Conservation (phyloP, 2,113 vertebrate genomes). For the Maccullochella peelii region DNA sequence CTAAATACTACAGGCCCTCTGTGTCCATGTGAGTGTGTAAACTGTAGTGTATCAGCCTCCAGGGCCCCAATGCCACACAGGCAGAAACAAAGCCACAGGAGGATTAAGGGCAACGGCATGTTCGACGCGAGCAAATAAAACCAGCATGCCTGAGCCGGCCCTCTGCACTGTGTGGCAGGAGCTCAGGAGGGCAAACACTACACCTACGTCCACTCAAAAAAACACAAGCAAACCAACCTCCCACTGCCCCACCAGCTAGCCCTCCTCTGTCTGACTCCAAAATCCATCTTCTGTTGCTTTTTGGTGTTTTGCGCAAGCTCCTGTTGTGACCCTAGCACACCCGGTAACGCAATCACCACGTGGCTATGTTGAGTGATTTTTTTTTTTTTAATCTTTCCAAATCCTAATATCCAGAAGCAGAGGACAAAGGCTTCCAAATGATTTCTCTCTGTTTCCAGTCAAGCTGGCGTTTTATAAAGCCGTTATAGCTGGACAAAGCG, state of each 20-base stretch:
- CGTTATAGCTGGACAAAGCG: slow-evolving; percentile 58
- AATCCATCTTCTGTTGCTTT: slow-evolving; percentile 18
- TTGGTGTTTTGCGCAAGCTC: slow-evolving; percentile 9
- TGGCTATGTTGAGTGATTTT: slow-evolving; percentile 24
- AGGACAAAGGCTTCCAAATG: slow-evolving; percentile 14
- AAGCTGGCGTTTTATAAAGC: slow-evolving; percentile 54
- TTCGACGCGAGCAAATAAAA: slow-evolving; percentile 64
- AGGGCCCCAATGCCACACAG: slow-evolving; percentile 57
- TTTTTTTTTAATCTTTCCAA: slow-evolving; percentile 47
- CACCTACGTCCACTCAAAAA: background rate
- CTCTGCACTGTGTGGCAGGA: slow-evolving; percentile 30
- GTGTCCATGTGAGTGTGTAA: slow-evolving; percentile 17
- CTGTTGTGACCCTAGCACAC: background rate
- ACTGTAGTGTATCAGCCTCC: slow-evolving; percentile 50
- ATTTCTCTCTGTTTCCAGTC: slow-evolving; percentile 44
- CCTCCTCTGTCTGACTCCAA: slow-evolving; percentile 3
- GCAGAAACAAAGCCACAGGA: slow-evolving; percentile 65
- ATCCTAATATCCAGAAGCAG: slow-evolving; percentile 32
- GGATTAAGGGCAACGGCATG: slow-evolving; percentile 68
- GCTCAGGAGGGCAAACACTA: slow-evolving; percentile 18
- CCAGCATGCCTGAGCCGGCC: slow-evolving; percentile 57
- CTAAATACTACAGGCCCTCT: slow-evolving; percentile 24
- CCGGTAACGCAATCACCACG: slow-evolving; percentile 3
- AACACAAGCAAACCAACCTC: slow-evolving; percentile 27
- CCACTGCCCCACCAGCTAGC: background rate